Evolutionary conservation across 2,888 invertebrate species (phyloP).

Genomic region (Tanaodytes sp.): DNA sequence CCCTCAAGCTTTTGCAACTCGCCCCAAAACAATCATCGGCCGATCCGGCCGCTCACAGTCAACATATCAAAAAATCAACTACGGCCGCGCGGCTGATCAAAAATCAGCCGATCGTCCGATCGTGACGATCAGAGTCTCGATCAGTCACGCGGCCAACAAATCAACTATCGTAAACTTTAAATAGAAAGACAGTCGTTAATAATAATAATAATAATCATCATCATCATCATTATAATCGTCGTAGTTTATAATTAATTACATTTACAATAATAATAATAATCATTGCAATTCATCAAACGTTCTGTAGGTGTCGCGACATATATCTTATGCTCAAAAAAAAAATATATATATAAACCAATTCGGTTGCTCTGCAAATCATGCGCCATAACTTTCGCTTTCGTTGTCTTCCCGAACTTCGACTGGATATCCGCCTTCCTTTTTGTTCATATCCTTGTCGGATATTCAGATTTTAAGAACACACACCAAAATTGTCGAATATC

Average conservation of each 20-base stretch:
- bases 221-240: slow-evolving; percentile 45
- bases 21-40: neutral
- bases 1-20: slow-evolving; percentile 13
- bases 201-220: too few relatives aligned
- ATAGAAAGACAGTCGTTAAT: slow-evolving; percentile 47
- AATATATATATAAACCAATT: slow-evolving; percentile 19
- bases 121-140: slow-evolving; percentile 29
- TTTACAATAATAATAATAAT: slow-evolving; percentile 24
- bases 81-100: slow-evolving; percentile 19
- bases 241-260: slow-evolving; percentile 32
- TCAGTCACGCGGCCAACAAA: slow-evolving; percentile 29
- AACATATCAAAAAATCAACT: slow-evolving; percentile 44
- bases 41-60: neutral
- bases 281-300: slow-evolving; percentile 11
- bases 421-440: slow-evolving; percentile 8
- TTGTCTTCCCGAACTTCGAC: slow-evolving; percentile 25
- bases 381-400: slow-evolving; percentile 15
- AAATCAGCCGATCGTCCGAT: slow-evolving; percentile 30
- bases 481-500: slow-evolving; percentile 37
- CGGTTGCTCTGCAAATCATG: slow-evolving; percentile 9
- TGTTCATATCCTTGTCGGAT: too few relatives aligned
- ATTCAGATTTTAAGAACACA: slow-evolving; percentile 18
- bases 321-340: too few relatives aligned
- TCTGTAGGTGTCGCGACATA: slow-evolving; percentile 26
- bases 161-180: slow-evolving; percentile 49